Conservation (phyloP, 1,140 invertebrate species). For the Orchestia grillus region DNA sequence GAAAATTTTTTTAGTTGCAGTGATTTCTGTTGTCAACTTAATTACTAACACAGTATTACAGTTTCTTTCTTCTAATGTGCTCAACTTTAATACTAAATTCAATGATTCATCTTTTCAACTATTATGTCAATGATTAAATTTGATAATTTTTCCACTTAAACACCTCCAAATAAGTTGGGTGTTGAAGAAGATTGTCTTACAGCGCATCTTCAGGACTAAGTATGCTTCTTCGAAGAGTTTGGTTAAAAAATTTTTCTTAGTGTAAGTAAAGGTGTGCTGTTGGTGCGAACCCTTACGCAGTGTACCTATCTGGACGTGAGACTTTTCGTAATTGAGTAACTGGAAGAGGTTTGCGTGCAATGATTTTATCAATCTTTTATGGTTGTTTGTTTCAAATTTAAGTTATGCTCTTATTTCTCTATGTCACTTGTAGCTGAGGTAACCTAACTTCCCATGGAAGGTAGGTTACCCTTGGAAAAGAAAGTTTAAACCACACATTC, state of each 20-base stretch:
- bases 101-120: neutral
- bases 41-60: neutral
- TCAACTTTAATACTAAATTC: neutral
- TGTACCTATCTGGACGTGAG: neutral
- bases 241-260: no score
- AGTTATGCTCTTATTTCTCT: neutral
- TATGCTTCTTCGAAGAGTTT: no score
- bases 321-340: neutral
- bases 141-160: neutral
- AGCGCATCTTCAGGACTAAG: no score
- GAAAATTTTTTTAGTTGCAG: neutral
- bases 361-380: neutral
- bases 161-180: neutral
- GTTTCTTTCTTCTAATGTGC: neutral
- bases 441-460: no score
- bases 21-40: neutral
- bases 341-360: neutral
- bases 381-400: neutral
- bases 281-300: no score
- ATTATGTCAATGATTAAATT: neutral
- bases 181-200: neutral
- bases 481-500: no score
- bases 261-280: no score
- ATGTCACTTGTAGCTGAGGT: no score
- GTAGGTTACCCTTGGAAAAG: no score